A percentile compares a stretch with the other conserved stretches of the same genome.
These are phyloP conservation scores for Delphinus delphis DNA, from an alignment of 2,113 vertebrate species.

Conservation along the genomic window DNA sequence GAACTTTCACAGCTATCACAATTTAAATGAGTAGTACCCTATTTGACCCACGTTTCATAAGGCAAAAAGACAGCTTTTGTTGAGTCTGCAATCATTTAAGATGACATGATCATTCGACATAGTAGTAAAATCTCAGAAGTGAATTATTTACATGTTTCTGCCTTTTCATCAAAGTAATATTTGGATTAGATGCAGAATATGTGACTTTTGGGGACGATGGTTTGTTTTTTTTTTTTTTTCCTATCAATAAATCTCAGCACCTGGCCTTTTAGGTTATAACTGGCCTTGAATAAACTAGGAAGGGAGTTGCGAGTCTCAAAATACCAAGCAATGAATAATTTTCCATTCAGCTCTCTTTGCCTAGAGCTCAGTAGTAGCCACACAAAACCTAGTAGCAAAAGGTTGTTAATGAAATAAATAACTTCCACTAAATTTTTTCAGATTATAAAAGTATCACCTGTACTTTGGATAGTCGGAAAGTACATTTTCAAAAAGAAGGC, in stretches of 20 bases:
- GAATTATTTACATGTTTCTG: background rate
- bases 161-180: background rate
- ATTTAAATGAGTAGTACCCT: background rate
- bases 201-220: background rate
- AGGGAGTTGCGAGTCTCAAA: constrained; percentile 24
- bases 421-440: background rate
- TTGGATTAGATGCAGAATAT: background rate
- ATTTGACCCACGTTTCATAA: background rate
- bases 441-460: background rate
- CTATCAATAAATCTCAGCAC: background rate
- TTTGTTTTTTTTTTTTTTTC: background rate
- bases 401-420: background rate
- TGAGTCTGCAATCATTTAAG: background rate
- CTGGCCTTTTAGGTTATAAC: constrained; percentile 16
- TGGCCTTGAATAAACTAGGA: background rate
- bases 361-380: background rate
- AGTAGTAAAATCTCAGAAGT: background rate
- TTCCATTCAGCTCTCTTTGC: background rate
- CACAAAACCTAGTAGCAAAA: background rate
- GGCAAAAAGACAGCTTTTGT: background rate
- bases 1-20: background rate
- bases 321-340: constrained; percentile 30
- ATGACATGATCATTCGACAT: background rate
- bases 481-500: background rate
- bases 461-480: background rate